These are phyloP conservation scores for Dendropsophus ebraccatus DNA, from an alignment of 2,113 vertebrate genomes.

Conservation along the genomic window DNA sequence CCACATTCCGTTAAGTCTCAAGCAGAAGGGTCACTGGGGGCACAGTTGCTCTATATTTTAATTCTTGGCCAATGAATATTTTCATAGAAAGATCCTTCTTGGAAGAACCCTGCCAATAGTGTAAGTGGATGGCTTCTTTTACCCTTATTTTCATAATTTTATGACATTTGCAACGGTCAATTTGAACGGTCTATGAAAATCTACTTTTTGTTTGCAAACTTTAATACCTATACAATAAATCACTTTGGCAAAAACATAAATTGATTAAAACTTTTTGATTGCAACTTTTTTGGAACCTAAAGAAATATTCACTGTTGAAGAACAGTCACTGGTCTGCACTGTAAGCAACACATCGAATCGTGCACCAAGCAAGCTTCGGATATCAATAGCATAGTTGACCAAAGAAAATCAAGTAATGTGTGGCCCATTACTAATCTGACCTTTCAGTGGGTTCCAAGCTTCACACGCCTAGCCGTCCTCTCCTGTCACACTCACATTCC, in stretches of 20 bases:
- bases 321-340: background rate
- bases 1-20: constrained; percentile 39
- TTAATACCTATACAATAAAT: background rate
- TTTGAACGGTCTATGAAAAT: background rate
- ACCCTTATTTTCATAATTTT: background rate
- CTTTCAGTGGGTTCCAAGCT: constrained; percentile 72
- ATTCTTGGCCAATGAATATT: constrained; percentile 4
- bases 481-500: constrained; percentile 78
- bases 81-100: constrained; percentile 9
- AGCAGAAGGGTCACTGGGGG: background rate
- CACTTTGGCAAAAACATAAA: too few relatives aligned
- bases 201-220: background rate
- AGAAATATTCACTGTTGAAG: background rate
- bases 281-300: background rate
- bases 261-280: background rate
- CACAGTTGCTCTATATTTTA: constrained; percentile 18
- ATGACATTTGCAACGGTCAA: background rate
- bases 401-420: constrained; percentile 62
- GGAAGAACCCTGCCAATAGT: background rate
- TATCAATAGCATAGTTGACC: background rate
- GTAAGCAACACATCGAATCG: background rate
- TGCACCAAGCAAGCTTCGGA: background rate
- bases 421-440: constrained; percentile 75
- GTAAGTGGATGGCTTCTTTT: background rate
- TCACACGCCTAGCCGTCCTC: constrained; percentile 73